These are phyloP conservation scores for Myiothlypis chrysogaster DNA, from an alignment of 2,797 vertebrate genomes.

Conservation along the genomic window DNA sequence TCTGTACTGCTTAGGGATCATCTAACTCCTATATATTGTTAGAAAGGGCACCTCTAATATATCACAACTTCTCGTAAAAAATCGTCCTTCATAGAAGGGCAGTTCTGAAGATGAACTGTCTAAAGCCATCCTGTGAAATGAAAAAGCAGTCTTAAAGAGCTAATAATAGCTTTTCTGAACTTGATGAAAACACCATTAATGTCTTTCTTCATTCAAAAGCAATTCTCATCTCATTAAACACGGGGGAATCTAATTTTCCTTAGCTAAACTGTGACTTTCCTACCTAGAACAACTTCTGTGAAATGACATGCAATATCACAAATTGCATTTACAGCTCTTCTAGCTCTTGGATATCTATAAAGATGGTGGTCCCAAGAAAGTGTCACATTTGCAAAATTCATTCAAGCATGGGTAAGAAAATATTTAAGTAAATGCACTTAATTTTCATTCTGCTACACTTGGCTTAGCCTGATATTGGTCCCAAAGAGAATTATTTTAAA, in stretches of 20 bases:
- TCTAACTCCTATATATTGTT: not conserved
- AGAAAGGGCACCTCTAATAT: not conserved
- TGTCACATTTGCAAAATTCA: not conserved
- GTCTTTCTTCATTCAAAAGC: not conserved
- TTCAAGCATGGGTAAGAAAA: not conserved
- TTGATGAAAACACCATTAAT: not conserved
- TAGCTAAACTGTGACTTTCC: not conserved
- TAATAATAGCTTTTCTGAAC: not conserved
- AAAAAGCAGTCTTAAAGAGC: not conserved
- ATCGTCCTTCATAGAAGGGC: not conserved
- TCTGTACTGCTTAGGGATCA: not conserved
- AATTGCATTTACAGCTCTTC: not conserved
- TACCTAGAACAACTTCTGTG: not conserved
- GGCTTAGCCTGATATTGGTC: not conserved
- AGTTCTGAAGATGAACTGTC: not conserved
- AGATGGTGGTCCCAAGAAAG: not conserved
- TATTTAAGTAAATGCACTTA: not conserved
- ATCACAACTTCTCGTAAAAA: not conserved
- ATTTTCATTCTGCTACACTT: not conserved
- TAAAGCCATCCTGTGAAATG: not conserved
- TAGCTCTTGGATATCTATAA: not conserved
- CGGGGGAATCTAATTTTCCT: conserved; percentile 5
- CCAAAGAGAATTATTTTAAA: not conserved
- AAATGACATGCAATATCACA: not conserved
- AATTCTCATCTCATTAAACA: not conserved